phyloP scores from a whole-genome alignment of 2,888 invertebrate species.

The Pseudoips prasinana region DNA sequence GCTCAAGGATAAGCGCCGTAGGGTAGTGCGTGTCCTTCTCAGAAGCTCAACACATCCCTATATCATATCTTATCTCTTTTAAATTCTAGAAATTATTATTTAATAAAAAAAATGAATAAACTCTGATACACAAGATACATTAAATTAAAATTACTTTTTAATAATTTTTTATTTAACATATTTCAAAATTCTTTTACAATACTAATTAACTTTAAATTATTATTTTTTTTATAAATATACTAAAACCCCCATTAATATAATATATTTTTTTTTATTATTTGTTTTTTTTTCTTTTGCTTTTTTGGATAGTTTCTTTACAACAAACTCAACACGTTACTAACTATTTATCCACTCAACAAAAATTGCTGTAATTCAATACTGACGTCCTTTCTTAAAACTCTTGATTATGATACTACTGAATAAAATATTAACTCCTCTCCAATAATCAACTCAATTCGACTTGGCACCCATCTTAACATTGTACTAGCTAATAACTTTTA shows the following conservation, averaged over 20 bases:
- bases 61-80: constrained; percentile 83
- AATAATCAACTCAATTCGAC: too few relatives aligned
- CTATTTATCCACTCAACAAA: too few relatives aligned
- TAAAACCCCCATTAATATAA: constrained; percentile 57
- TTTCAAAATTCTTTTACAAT: constrained; percentile 81
- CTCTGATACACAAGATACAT: constrained; percentile 89
- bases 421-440: too few relatives aligned
- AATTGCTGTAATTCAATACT: too few relatives aligned
- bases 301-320: too few relatives aligned
- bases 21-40: too few relatives aligned
- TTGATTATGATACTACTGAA: too few relatives aligned
- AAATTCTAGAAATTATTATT: constrained; percentile 81
- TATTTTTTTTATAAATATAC: constrained; percentile 78
- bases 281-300: constrained; percentile 51
- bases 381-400: too few relatives aligned
- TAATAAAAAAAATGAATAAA: constrained; percentile 78
- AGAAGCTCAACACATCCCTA: constrained; percentile 82
- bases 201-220: constrained; percentile 79
- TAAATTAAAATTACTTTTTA: constrained; percentile 81
- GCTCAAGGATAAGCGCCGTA: too few relatives aligned
- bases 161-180: constrained; percentile 67
- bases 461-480: too few relatives aligned
- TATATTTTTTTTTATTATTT: constrained; percentile 73
- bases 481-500: too few relatives aligned
- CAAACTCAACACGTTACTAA: too few relatives aligned